Conservation (phyloP, 2,113 vertebrate genomes). For the Clarias gariepinus region DNA sequence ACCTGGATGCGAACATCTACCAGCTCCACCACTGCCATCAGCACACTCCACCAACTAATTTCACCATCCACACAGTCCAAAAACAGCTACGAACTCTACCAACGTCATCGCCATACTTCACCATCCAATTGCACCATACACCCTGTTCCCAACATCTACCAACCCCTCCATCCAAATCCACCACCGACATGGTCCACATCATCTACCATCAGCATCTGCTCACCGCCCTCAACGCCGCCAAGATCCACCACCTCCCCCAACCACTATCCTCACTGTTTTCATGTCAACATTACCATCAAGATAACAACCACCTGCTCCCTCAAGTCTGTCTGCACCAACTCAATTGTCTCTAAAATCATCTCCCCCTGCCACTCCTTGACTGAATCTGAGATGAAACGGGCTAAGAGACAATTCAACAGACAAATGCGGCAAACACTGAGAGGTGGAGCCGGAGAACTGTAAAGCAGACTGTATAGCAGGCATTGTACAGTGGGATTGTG, state of each 20-base stretch:
- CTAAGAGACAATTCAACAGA: neutral
- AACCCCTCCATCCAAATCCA: too few species aligned
- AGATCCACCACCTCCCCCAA: neutral
- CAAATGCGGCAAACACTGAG: neutral
- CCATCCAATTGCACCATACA: neutral
- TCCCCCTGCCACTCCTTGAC: neutral
- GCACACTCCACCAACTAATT: too few species aligned
- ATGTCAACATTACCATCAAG: neutral
- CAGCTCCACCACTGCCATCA: too few species aligned
- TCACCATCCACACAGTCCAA: too few species aligned
- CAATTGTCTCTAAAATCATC: neutral
- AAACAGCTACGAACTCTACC: too few species aligned
- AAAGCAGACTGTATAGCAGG: neutral
- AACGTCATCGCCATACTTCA: too few species aligned
- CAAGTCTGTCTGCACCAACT: neutral
- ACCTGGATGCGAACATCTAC: too few species aligned
- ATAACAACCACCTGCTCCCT: neutral
- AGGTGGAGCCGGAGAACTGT: neutral
- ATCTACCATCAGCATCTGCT: neutral
- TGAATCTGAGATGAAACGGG: neutral
- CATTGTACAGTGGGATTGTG: neutral
- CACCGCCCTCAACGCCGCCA: neutral
- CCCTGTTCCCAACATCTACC: too few species aligned
- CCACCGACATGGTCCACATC: too few species aligned
- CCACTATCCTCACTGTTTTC: neutral